Evolutionary conservation across 2,113 vertebrate species (phyloP).

Genomic region (Choloepus hoffmanni): DNA sequence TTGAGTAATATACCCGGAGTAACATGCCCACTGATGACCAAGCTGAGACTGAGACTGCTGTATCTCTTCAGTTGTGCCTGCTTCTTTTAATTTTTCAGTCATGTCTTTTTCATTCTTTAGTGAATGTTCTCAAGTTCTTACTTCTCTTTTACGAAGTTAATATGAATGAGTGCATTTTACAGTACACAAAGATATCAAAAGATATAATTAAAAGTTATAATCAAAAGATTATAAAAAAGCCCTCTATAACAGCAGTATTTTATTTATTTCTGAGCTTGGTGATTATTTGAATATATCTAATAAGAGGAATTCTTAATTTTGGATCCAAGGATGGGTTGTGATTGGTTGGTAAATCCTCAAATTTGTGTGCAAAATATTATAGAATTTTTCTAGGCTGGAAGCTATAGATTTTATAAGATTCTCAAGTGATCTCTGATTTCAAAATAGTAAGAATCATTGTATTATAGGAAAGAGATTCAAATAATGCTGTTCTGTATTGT

Average conservation of each 20-base stretch:
- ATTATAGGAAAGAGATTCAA: neutral
- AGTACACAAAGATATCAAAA: neutral
- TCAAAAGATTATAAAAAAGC: neutral
- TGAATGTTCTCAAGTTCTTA: neutral
- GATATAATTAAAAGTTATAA: neutral
- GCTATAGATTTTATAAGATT: neutral
- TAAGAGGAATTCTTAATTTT: neutral
- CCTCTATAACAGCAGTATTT: neutral
- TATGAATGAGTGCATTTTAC: neutral
- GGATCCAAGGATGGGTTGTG: neutral
- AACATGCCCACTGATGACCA: neutral
- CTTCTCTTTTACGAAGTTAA: neutral
- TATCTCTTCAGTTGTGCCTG: neutral
- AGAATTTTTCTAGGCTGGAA: neutral
- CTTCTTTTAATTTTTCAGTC: neutral
- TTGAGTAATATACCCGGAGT: neutral
- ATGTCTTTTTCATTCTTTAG: neutral
- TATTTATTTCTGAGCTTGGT: neutral
- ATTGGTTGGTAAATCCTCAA: neutral
- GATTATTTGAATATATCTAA: neutral
- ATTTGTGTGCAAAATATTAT: neutral
- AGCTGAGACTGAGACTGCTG: neutral
- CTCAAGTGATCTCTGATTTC: neutral
- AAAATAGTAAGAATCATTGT: conserved; percentile 11
- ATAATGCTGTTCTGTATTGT: neutral